A percentile compares a stretch with the other conserved stretches of the same genome.
Conservation (phyloP, 2,888 invertebrate genomes). For the Eueremaeus valkanovi region DNA sequence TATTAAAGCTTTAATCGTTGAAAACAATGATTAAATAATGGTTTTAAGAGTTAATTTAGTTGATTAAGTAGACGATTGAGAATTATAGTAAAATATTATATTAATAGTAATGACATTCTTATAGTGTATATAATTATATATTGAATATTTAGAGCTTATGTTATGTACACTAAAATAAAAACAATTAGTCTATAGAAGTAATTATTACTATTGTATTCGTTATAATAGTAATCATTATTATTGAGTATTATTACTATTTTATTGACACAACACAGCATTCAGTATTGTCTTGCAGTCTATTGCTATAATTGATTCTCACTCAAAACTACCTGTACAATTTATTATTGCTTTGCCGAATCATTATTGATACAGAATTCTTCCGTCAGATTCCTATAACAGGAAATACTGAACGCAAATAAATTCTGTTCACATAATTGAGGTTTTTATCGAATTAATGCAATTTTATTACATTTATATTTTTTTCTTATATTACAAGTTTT, state of each 20-base stretch:
- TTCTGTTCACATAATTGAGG: no score
- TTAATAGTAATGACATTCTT: neutral
- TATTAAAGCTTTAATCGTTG: neutral
- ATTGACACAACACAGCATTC: no score
- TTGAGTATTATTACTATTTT: neutral
- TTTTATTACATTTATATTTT: neutral
- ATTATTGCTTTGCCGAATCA: constrained; percentile 33
- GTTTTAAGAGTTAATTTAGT: constrained; percentile 13
- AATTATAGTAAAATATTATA: constrained; percentile 25
- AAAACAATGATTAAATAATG: constrained; percentile 5
- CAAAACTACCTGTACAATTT: constrained; percentile 28
- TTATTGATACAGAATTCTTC: constrained; percentile 10
- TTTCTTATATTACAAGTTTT: neutral
- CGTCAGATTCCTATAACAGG: neutral
- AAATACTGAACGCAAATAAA: constrained; percentile 7
- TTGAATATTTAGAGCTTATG: no score
- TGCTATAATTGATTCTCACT: neutral
- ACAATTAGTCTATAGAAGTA: neutral
- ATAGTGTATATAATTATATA: neutral
- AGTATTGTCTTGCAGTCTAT: neutral
- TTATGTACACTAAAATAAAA: constrained; percentile 18
- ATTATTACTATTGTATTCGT: neutral
- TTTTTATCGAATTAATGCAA: neutral
- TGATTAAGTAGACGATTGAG: constrained; percentile 23
- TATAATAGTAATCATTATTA: neutral